These are phyloP conservation scores for Oryzias celebensis DNA, from an alignment of 2,113 vertebrate genomes.

Conservation along the genomic window DNA sequence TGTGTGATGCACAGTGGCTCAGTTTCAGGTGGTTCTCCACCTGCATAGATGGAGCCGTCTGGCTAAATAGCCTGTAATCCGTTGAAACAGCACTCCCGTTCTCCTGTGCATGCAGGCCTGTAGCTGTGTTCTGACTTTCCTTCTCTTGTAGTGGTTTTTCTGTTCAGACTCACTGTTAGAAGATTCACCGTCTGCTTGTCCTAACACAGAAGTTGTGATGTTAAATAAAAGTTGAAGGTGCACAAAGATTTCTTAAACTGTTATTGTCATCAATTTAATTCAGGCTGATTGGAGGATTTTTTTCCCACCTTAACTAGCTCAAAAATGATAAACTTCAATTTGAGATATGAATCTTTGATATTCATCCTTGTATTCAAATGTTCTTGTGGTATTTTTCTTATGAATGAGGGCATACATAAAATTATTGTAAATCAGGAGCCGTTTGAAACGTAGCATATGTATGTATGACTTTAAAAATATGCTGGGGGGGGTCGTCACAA, in stretches of 20 bases:
- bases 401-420: too few relatives aligned
- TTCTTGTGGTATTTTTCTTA: too few relatives aligned
- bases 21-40: slow-evolving; percentile 47
- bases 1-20: slow-evolving; percentile 48
- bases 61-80: slow-evolving; percentile 49
- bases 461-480: too few relatives aligned
- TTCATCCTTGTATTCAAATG: too few relatives aligned
- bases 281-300: slow-evolving; percentile 26
- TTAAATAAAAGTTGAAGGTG: slow-evolving; percentile 77
- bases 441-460: too few relatives aligned
- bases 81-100: slow-evolving; percentile 62
- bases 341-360: neutral
- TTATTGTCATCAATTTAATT: slow-evolving; percentile 60
- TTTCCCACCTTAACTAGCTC: slow-evolving; percentile 5
- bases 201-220: slow-evolving; percentile 72
- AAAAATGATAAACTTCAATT: neutral
- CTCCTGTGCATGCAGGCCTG: slow-evolving; percentile 75
- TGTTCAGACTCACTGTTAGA: slow-evolving; percentile 63
- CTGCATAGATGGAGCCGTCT: slow-evolving; percentile 48
- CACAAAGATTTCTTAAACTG: slow-evolving; percentile 53
- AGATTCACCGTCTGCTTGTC: slow-evolving; percentile 67
- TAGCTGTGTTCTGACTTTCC: slow-evolving; percentile 69
- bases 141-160: slow-evolving; percentile 69
- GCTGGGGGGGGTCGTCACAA: too few relatives aligned
- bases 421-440: too few relatives aligned